phyloP scores from a whole-genome alignment of 2,113 vertebrate species.

The Coturnix japonica region DNA sequence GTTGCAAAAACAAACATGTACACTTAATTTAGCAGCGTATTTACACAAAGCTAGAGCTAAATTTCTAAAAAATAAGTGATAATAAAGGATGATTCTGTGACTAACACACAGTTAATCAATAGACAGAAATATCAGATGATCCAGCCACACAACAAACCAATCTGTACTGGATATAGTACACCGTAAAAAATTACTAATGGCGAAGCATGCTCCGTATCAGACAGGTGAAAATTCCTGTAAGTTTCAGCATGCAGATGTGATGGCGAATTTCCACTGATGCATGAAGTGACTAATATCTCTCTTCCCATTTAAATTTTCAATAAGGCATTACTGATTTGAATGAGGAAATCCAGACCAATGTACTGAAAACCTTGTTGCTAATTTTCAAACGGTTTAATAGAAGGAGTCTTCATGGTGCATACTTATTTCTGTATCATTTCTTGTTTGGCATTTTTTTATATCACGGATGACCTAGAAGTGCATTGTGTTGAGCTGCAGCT shows the following conservation, averaged over 20 bases:
- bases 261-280: not conserved
- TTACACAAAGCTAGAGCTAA: not conserved
- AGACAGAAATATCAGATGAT: not conserved
- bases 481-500: not conserved
- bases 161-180: not conserved
- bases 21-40: not conserved
- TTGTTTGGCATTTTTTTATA: not conserved
- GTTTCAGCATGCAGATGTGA: not conserved
- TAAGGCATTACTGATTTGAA: not conserved
- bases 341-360: not conserved
- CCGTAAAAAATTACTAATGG: not conserved
- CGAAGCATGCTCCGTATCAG: not conserved
- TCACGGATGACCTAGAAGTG: not conserved
- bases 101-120: not conserved
- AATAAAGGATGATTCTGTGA: not conserved
- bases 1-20: not conserved
- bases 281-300: not conserved
- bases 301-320: not conserved
- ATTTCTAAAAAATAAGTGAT: not conserved
- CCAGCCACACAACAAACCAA: not conserved
- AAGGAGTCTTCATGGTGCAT: not conserved
- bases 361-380: conserved; percentile 17
- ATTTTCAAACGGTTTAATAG: not conserved
- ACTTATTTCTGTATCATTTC: not conserved
- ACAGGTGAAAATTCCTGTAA: not conserved